Evolutionary conservation across 2,888 invertebrate genomes (phyloP), one percentile per base, ranked within the genome.

Genomic region (Epinotia nisella): DNA sequence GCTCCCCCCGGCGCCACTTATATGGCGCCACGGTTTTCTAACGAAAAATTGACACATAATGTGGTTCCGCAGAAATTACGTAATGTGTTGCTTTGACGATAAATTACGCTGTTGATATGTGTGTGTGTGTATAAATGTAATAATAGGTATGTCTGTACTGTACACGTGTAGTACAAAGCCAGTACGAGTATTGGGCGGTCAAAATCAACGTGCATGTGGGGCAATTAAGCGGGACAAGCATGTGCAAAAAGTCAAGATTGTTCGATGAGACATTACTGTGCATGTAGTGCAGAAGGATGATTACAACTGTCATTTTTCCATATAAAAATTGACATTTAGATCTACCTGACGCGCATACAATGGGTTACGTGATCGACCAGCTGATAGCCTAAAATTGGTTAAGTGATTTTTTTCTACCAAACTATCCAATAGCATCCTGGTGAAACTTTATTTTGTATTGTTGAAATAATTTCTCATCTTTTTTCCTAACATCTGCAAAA

Each of bases 1-100:
- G 69, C 35, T 49, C 69, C 73, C 68, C n/a, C 56, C 39, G 73
- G 73, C 68, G 45, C n/a, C 73, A 59, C 73, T 73, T 69, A 53
- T 55, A 53, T 56, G 41, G 21, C 58, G 69, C 39, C 62, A 41
- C 35, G 64, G 58, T 68, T 51, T 55, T 49, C 10, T 35, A 51
- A 58, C 21, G 61, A 69, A 69, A 73, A 69, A 73, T 73, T 69
- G 53, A 58, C 72, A 35, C 62, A 51, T 68, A 73, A 73, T 73
- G 68, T 35, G 61, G 61, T 70, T 64, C 35, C 55, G 19, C n/a
- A 24, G 56, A 24, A 69, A 64, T 64, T 69, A 51, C 41, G n/a
- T 39, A 61, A 68, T 72, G 45, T 2, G 60, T 53, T 35, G 39
- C 71, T 60, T 66, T 49, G 39, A 56, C 61, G 21, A 58, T 62